phyloP scores from a whole-genome alignment of 1,140 invertebrate genomes.

The Pteromalus puparum region DNA sequence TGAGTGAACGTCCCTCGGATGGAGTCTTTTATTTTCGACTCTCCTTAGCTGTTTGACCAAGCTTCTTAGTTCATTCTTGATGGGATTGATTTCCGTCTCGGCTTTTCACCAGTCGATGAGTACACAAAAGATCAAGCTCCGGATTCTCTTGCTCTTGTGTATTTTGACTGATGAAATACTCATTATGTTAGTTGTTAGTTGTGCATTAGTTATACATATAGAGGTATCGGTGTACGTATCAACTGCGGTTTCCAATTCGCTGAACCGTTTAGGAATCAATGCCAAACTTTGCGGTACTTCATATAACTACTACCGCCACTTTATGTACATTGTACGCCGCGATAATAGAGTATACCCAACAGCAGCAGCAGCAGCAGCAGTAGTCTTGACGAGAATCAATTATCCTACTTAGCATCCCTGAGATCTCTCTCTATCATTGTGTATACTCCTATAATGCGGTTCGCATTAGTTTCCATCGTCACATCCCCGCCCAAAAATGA shows the following conservation, averaged over 20 bases:
- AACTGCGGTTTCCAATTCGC: constrained; percentile 15
- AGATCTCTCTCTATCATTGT: background rate
- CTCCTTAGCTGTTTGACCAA: too few species aligned
- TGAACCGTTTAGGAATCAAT: constrained; percentile 37
- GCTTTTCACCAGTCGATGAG: too few species aligned
- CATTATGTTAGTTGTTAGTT: background rate
- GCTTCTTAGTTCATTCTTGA: too few species aligned
- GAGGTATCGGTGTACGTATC: background rate
- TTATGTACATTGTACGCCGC: background rate
- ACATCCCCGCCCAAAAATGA: background rate
- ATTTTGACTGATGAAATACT: background rate
- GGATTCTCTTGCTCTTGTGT: too few species aligned
- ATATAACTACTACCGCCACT: constrained; percentile 4
- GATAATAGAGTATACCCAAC: background rate
- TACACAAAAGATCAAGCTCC: too few species aligned
- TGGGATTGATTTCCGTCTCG: too few species aligned
- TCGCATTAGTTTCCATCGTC: background rate
- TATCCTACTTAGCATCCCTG: background rate
- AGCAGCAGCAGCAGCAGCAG: background rate
- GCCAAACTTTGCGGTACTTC: constrained; percentile 30
- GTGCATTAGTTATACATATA: background rate
- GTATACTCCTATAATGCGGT: too few species aligned
- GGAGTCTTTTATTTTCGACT: background rate
- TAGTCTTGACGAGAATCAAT: background rate
- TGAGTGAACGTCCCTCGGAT: background rate